Evolutionary conservation across 2,113 vertebrate genomes (phyloP).

Genomic region (Podocnemis expansa): DNA sequence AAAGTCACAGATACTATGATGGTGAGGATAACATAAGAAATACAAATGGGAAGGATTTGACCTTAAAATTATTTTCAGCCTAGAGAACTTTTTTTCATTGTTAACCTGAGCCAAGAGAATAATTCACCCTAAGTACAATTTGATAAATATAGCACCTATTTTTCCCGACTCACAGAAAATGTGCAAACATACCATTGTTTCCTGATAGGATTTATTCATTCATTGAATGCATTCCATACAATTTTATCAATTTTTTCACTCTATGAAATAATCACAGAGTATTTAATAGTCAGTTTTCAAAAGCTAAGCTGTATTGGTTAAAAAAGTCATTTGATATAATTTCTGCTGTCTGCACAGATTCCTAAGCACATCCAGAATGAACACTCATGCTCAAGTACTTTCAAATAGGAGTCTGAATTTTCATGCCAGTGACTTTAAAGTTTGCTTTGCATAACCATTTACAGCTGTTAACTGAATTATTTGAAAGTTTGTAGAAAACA

Average conservation of each 20-base stretch:
- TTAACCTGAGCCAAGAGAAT: conserved; percentile 5
- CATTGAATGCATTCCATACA: neutral
- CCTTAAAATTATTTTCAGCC: neutral
- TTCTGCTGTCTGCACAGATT: conserved; percentile 10
- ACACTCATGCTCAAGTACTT: conserved; percentile 34
- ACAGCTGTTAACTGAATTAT: conserved; percentile 18
- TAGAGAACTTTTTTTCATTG: neutral
- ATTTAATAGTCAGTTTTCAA: neutral
- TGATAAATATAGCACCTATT: neutral
- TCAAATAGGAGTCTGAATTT: conserved; percentile 43
- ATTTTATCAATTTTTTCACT: neutral
- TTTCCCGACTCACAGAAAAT: neutral
- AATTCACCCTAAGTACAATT: neutral
- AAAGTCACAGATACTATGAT: neutral
- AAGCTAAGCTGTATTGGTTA: neutral
- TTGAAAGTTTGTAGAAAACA: conserved; percentile 25
- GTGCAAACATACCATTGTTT: neutral
- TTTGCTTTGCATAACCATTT: conserved; percentile 2
- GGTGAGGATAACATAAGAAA: neutral
- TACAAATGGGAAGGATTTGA: neutral
- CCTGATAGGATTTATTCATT: neutral
- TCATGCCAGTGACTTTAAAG: conserved; percentile 46
- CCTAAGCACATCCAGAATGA: conserved; percentile 45
- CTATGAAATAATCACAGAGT: neutral
- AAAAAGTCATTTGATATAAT: conserved; percentile 14